Conservation (phyloP, 2,797 vertebrate species). For the Fratercula arctica region DNA sequence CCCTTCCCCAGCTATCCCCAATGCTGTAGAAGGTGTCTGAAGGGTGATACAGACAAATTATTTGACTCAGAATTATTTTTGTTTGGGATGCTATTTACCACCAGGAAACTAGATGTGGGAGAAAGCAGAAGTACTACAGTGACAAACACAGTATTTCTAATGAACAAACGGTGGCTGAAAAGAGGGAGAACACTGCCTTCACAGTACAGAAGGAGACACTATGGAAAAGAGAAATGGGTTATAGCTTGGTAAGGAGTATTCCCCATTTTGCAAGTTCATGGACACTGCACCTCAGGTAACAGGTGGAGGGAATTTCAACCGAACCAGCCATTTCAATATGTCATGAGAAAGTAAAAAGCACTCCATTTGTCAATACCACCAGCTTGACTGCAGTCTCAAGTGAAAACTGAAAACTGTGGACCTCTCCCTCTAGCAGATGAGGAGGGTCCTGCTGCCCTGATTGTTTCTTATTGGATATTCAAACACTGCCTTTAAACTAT, state of each 20-base stretch:
- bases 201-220: background rate
- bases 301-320: background rate
- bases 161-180: background rate
- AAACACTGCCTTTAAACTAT: background rate
- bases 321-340: background rate
- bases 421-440: background rate
- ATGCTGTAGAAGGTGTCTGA: slow-evolving; percentile 94
- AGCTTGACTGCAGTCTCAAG: background rate
- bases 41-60: background rate
- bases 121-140: background rate
- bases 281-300: background rate
- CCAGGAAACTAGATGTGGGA: background rate
- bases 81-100: background rate
- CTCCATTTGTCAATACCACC: background rate
- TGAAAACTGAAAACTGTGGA: background rate
- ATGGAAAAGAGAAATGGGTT: background rate
- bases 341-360: background rate
- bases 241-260: background rate
- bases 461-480: background rate
- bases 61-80: background rate
- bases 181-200: background rate
- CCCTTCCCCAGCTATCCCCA: slow-evolving; percentile 91
- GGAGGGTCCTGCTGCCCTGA: background rate
- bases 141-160: background rate
- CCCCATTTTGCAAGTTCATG: background rate